phyloP scores from a whole-genome alignment of 1,140 invertebrate genomes.

The Ceratosolen solmsi region DNA sequence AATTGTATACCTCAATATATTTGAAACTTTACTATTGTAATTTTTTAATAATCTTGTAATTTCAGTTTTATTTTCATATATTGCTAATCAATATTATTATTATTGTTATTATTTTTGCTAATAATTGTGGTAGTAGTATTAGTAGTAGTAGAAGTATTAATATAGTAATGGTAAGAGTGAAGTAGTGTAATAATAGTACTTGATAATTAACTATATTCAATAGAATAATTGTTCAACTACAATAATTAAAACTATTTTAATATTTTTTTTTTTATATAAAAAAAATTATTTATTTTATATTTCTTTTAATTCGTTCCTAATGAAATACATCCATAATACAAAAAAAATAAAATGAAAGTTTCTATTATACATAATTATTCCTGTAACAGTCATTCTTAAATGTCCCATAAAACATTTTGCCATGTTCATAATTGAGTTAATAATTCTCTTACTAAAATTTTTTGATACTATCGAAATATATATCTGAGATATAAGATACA shows the following conservation, averaged over 20 bases:
- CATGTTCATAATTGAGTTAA: slow-evolving; percentile 35
- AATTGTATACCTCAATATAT: slow-evolving; percentile 58
- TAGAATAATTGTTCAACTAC: too few relatives aligned
- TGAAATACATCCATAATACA: slow-evolving; percentile 52
- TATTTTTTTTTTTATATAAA: slow-evolving; percentile 43
- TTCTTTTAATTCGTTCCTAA: slow-evolving; percentile 46
- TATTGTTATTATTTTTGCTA: too few relatives aligned
- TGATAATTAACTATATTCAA: too few relatives aligned
- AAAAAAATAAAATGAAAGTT: slow-evolving; percentile 44
- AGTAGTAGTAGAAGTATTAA: too few relatives aligned
- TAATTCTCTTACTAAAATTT: slow-evolving; percentile 46
- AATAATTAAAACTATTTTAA: slow-evolving; percentile 31
- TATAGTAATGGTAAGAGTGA: too few relatives aligned
- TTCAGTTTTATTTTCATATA: slow-evolving; percentile 63
- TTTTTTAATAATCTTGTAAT: slow-evolving; percentile 70
- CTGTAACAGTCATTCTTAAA: slow-evolving; percentile 48
- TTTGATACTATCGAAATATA: slow-evolving; percentile 56
- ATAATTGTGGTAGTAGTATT: slow-evolving; percentile 56
- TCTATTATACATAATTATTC: slow-evolving; percentile 50
- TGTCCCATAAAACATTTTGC: slow-evolving; percentile 40
- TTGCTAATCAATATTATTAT: slow-evolving; percentile 58
- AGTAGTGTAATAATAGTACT: too few relatives aligned
- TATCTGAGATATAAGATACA: slow-evolving; percentile 53
- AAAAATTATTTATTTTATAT: slow-evolving; percentile 52
- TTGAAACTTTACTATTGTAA: slow-evolving; percentile 64